A percentile compares a stretch with the other conserved stretches of the same genome.
Conservation (phyloP, 2,113 vertebrate genomes). For the Notarius quadriscutis region DNA sequence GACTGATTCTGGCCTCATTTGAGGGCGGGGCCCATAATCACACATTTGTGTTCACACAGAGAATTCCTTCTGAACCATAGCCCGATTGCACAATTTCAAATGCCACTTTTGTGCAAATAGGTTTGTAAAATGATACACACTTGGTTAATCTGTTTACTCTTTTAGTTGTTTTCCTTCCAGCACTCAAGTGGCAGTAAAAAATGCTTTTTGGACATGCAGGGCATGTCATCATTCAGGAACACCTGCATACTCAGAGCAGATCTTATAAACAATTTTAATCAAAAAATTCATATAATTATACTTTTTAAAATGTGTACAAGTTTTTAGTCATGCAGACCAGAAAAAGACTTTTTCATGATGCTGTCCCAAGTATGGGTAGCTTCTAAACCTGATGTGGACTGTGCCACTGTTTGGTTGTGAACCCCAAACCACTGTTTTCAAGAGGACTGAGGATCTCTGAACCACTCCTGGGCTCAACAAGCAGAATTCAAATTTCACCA, state of each 20-base stretch:
- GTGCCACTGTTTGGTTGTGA: background rate
- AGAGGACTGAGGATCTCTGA: background rate
- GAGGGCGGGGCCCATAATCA: background rate
- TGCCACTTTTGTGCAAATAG: background rate
- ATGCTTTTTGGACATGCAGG: background rate
- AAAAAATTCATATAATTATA: background rate
- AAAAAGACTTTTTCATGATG: background rate
- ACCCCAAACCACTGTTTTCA: background rate
- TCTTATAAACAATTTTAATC: background rate
- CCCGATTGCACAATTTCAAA: background rate
- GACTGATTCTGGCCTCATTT: background rate
- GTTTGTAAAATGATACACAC: background rate
- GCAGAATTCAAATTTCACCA: background rate
- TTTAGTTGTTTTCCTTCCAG: background rate
- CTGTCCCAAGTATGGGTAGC: background rate
- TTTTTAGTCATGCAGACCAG: background rate
- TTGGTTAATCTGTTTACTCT: background rate
- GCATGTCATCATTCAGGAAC: background rate
- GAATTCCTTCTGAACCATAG: background rate
- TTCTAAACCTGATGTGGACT: background rate
- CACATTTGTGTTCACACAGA: background rate
- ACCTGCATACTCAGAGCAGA: background rate
- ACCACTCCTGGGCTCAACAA: background rate
- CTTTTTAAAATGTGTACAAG: background rate
- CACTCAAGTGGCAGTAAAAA: background rate